These are phyloP conservation scores for Arenicola marina DNA, from an alignment of 2,888 invertebrate genomes.

Conservation along the genomic window DNA sequence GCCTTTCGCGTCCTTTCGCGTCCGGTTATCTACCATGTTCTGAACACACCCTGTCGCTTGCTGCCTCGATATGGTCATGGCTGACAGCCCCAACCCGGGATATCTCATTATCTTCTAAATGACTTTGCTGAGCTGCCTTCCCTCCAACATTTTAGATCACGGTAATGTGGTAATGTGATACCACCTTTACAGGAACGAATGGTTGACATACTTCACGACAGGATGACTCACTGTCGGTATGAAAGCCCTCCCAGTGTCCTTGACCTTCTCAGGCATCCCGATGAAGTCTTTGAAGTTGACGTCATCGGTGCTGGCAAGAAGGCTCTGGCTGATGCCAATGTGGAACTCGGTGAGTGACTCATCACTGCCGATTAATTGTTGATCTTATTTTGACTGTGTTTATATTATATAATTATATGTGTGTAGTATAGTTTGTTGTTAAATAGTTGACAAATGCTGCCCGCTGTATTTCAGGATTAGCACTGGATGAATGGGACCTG, in stretches of 20 bases:
- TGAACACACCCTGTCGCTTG: no score
- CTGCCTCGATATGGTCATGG: no score
- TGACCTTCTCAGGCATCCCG: constrained; percentile 66
- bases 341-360: constrained; percentile 69
- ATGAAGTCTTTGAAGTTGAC: constrained; percentile 83
- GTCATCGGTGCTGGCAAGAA: constrained; percentile 75
- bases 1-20: neutral
- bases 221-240: constrained; percentile 91
- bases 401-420: neutral
- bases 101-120: no score
- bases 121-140: neutral
- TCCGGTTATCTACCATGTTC: no score
- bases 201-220: constrained; percentile 72
- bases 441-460: neutral
- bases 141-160: neutral
- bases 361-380: neutral
- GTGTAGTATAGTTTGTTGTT: neutral
- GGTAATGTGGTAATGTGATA: neutral
- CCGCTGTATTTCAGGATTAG: constrained; percentile 67
- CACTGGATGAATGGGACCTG: constrained; percentile 91
- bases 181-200: constrained; percentile 8
- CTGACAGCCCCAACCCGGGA: no score
- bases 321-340: constrained; percentile 82
- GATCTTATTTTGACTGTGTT: neutral
- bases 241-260: constrained; percentile 66